These are phyloP conservation scores for Drosophila mojavensis DNA, from an alignment of 1,140 invertebrate species.

Conservation along the genomic window DNA sequence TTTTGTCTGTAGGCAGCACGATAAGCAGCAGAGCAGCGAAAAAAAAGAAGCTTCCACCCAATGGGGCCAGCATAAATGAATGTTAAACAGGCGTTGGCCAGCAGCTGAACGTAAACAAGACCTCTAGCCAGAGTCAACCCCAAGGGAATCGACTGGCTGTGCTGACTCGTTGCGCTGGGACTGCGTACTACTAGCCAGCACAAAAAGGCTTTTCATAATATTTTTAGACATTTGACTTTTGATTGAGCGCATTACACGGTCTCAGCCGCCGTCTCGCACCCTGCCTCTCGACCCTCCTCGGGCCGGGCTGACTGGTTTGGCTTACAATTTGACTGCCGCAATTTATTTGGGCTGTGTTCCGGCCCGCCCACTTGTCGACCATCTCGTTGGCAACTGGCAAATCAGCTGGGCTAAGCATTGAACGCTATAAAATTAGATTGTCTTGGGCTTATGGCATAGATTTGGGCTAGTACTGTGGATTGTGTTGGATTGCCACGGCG, in stretches of 20 bases:
- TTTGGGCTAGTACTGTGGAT: constrained; percentile 38
- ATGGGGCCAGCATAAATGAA: constrained; percentile 73
- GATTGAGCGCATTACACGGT: constrained; percentile 80
- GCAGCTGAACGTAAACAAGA: constrained; percentile 24
- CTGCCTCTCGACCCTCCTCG: too few species aligned
- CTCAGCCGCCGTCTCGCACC: neutral
- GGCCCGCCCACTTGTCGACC: constrained; percentile 1
- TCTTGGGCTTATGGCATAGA: constrained; percentile 71
- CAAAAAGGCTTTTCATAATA: constrained; percentile 80
- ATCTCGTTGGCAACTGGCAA: constrained; percentile 36
- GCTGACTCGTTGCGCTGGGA: neutral
- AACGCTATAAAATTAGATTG: constrained; percentile 76
- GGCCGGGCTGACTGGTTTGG: constrained; percentile 15
- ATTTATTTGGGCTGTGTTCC: constrained; percentile 61
- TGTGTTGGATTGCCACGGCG: constrained; percentile 58
- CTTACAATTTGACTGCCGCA: constrained; percentile 74
- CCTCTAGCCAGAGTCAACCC: constrained; percentile 8
- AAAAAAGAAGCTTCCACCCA: constrained; percentile 19
- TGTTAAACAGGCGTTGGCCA: constrained; percentile 64
- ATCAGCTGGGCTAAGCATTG: constrained; percentile 31
- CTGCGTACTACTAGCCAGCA: constrained; percentile 19
- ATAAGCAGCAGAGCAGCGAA: constrained; percentile 55
- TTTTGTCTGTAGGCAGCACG: constrained; percentile 29
- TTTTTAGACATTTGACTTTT: constrained; percentile 83
- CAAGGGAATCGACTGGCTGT: constrained; percentile 20